Conservation (phyloP, 2,113 vertebrate genomes). For the Lanius ludovicianus region DNA sequence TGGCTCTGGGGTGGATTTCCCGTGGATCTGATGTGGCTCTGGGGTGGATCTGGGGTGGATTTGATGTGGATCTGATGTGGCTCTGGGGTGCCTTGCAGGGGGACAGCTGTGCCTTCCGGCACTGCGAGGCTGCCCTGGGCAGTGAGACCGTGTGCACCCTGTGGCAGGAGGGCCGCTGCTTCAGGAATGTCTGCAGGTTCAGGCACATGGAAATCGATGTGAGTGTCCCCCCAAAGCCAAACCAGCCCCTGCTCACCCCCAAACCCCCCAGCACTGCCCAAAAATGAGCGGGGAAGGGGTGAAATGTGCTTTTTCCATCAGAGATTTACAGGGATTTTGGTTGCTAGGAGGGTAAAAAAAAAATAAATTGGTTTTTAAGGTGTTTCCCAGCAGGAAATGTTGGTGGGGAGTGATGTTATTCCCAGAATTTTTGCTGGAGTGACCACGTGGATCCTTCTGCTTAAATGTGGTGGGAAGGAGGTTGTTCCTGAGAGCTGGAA, state of each 20-base stretch:
- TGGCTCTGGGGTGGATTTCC: too few relatives aligned
- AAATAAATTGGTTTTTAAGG: background rate
- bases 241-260: background rate
- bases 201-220: slow-evolving; percentile 97
- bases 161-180: slow-evolving; percentile 93
- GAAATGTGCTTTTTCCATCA: background rate
- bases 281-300: too few relatives aligned
- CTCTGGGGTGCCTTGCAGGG: slow-evolving; percentile 72
- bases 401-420: background rate
- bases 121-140: slow-evolving; percentile 92
- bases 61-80: too few relatives aligned
- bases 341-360: background rate
- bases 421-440: rapidly evolving
- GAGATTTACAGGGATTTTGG: background rate
- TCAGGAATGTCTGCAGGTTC: slow-evolving; percentile 90
- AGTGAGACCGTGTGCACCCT: slow-evolving; percentile 89
- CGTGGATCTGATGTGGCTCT: too few relatives aligned
- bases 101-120: slow-evolving; percentile 90
- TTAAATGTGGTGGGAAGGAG: background rate
- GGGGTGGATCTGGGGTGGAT: too few relatives aligned
- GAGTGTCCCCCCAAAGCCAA: slow-evolving; percentile 31
- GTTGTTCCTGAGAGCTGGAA: background rate
- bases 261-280: too few relatives aligned
- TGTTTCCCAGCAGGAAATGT: background rate
- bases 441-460: rapidly evolving